phyloP scores from a whole-genome alignment of 2,113 vertebrate species.

The Pomatostomus ruficeps region DNA sequence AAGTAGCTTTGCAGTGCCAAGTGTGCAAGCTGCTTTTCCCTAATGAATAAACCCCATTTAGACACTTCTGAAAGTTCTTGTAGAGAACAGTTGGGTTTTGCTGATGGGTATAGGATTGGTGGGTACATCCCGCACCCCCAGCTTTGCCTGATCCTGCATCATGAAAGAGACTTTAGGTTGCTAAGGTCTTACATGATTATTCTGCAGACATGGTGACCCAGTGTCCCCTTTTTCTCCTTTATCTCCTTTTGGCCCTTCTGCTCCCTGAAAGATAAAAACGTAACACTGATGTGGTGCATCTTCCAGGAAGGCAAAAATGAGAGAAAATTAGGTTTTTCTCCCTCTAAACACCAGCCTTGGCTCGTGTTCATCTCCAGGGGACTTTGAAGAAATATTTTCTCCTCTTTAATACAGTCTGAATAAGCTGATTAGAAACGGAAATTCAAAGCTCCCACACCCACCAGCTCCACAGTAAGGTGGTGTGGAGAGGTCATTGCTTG shows the following conservation, averaged over 20 bases:
- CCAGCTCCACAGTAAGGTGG: fast-evolving
- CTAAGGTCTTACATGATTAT: conserved; percentile 80
- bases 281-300: not conserved
- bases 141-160: fast-evolving
- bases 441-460: not conserved
- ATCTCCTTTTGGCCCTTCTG: conserved; percentile 86
- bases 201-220: conserved; percentile 73
- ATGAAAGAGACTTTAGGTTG: not conserved
- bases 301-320: not conserved
- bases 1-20: not conserved
- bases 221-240: conserved; percentile 89
- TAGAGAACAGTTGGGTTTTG: not conserved
- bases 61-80: not conserved
- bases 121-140: not conserved
- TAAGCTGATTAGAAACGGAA: not conserved
- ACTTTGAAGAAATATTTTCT: not conserved
- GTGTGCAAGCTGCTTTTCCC: not conserved
- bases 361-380: not conserved
- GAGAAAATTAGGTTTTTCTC: not conserved
- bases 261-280: conserved; percentile 67
- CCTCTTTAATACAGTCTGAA: not conserved
- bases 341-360: not conserved
- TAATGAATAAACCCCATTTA: not conserved
- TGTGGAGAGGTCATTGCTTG: not conserved
- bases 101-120: fast-evolving